These are phyloP conservation scores for Neomicropteryx cornuta DNA, from an alignment of 1,140 invertebrate species.

Conservation along the genomic window DNA sequence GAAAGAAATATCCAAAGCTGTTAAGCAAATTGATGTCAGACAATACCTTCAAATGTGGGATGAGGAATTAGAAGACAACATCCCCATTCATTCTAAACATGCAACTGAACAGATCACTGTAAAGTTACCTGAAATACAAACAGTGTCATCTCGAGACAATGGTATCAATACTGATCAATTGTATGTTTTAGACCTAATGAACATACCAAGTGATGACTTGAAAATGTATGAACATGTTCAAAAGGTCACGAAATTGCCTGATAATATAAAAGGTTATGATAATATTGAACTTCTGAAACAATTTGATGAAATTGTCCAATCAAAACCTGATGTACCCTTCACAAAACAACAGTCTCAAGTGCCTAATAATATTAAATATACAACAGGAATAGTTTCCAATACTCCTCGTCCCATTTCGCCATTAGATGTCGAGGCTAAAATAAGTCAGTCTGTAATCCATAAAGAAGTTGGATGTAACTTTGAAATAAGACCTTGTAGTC, in stretches of 20 bases:
- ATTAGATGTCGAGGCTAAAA: constrained; percentile 40
- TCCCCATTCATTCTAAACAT: constrained; percentile 5
- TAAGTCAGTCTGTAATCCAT: constrained; percentile 40
- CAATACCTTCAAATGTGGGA: constrained; percentile 40
- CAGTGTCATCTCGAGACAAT: too few species aligned
- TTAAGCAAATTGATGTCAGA: constrained; percentile 33
- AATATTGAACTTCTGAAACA: constrained; percentile 32
- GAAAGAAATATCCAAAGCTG: constrained; percentile 26
- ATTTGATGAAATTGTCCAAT: constrained; percentile 32
- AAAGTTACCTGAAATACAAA: neutral
- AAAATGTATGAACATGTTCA: constrained; percentile 38
- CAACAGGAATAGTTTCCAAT: constrained; percentile 14
- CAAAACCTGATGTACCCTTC: neutral
- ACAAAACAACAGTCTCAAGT: neutral
- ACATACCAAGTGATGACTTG: constrained; percentile 33
- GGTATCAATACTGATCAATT: constrained; percentile 33
- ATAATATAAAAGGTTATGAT: constrained; percentile 37
- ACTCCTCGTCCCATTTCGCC: constrained; percentile 27
- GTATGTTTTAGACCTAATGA: constrained; percentile 34
- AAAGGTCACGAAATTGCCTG: constrained; percentile 37
- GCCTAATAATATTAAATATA: neutral
- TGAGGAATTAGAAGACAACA: constrained; percentile 35
- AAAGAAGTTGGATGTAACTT: constrained; percentile 42
- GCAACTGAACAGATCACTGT: constrained; percentile 1
- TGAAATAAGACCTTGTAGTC: constrained; percentile 40